Percentiles rank a stretch among this genome's conserved stretches.
phyloP scores from a whole-genome alignment of 1,140 invertebrate species.

The Theocolax elegans region DNA sequence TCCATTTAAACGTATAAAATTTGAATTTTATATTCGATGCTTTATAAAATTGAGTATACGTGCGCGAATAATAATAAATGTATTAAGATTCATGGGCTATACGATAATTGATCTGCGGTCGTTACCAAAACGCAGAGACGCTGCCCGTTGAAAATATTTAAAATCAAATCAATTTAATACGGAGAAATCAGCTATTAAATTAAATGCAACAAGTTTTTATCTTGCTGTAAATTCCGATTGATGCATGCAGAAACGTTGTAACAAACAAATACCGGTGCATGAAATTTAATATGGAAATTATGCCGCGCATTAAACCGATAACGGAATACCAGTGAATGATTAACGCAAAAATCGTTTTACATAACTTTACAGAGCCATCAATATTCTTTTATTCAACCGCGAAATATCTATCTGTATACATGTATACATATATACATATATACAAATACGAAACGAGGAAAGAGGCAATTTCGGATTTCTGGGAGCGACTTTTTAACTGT shows the following conservation, averaged over 20 bases:
- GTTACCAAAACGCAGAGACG: too few species aligned
- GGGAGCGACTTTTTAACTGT: not conserved
- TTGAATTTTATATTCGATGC: too few species aligned
- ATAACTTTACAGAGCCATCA: not conserved
- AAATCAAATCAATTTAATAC: not conserved
- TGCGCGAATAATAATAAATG: too few species aligned
- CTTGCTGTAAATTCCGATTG: not conserved
- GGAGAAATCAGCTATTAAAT: not conserved
- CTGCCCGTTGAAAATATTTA: not conserved
- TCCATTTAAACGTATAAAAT: too few species aligned
- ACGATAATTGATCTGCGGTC: too few species aligned
- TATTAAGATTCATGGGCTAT: too few species aligned
- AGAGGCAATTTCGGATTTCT: not conserved
- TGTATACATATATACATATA: too few species aligned
- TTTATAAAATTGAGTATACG: too few species aligned
- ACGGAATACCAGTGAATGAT: not conserved
- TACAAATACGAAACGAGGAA: too few species aligned
- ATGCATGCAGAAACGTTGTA: not conserved
- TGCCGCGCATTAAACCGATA: not conserved
- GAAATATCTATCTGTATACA: not conserved
- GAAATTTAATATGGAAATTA: not conserved
- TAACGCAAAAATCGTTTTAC: not conserved
- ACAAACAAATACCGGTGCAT: constrained; percentile 1
- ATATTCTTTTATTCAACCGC: not conserved
- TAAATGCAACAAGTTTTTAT: constrained; percentile 1